Percentiles rank a stretch among this genome's conserved stretches.
These are phyloP conservation scores for Cheiracanthium punctorium DNA, from an alignment of 2,888 invertebrate genomes.

Conservation along the genomic window DNA sequence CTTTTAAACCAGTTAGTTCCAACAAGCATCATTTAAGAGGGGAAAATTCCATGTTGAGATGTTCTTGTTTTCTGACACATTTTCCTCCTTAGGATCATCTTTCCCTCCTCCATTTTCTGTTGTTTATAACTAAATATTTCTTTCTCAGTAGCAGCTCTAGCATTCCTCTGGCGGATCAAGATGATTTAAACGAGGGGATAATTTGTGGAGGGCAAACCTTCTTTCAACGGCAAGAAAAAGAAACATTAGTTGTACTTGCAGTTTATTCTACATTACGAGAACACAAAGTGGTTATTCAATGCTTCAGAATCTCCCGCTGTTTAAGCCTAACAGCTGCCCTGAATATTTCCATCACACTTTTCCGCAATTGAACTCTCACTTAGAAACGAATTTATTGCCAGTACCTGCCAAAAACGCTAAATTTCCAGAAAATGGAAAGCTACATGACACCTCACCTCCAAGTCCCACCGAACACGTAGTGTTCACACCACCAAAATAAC, in stretches of 20 bases:
- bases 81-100: too few relatives aligned
- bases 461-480: not conserved
- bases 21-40: too few relatives aligned
- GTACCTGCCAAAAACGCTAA: not conserved
- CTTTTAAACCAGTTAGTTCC: too few relatives aligned
- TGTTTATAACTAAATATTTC: not conserved
- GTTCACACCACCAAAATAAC: constrained; percentile 8
- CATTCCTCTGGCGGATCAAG: not conserved
- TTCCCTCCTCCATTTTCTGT: not conserved
- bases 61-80: too few relatives aligned
- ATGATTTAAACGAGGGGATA: not conserved
- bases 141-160: not conserved
- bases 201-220: not conserved
- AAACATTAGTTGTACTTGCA: not conserved
- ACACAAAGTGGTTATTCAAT: constrained; percentile 10
- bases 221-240: not conserved
- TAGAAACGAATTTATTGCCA: not conserved
- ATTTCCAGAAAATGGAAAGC: not conserved
- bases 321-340: not conserved
- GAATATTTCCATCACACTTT: constrained; percentile 7
- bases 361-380: constrained; percentile 8
- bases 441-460: not conserved
- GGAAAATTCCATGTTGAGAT: too few relatives aligned
- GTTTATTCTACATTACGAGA: not conserved
- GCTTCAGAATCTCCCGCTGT: not conserved